Conservation (phyloP, 2,113 vertebrate genomes). For the Cyanocitta stelleri region DNA sequence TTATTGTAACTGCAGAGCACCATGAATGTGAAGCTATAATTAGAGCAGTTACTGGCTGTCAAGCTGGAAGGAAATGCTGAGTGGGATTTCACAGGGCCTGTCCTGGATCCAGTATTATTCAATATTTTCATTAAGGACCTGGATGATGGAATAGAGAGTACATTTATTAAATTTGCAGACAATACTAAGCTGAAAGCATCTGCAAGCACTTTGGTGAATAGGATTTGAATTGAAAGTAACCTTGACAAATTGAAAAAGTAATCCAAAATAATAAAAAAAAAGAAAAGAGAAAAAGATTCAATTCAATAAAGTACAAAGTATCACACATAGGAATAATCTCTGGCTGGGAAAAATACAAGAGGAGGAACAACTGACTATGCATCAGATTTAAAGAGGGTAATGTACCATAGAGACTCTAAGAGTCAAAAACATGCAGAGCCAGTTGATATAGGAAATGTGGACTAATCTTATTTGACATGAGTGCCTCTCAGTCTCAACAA, state of each 20-base stretch:
- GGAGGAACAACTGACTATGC: not conserved
- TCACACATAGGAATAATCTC: not conserved
- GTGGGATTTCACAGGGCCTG: not conserved
- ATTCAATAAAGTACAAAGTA: not conserved
- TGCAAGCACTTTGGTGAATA: conserved; percentile 50
- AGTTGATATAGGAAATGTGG: not conserved
- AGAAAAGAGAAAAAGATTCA: not conserved
- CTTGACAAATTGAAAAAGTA: conserved; percentile 43
- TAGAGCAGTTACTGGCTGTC: not conserved
- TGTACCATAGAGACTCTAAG: not conserved
- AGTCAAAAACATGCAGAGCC: not conserved
- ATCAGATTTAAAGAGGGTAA: not conserved
- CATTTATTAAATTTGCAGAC: conserved; percentile 47
- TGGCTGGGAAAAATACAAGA: not conserved
- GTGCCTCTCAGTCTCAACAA: not conserved
- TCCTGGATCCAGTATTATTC: conserved; percentile 26
- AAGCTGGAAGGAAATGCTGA: not conserved
- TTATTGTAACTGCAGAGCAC: not conserved
- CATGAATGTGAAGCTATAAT: not conserved
- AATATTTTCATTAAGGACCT: conserved; percentile 53
- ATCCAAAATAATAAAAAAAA: not conserved
- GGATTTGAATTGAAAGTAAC: conserved; percentile 44
- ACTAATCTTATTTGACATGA: not conserved
- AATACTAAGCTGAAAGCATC: conserved; percentile 36
- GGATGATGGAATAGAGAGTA: conserved; percentile 51